Conservation (phyloP, 2,797 vertebrate genomes). For the Hylomyscus alleni region DNA sequence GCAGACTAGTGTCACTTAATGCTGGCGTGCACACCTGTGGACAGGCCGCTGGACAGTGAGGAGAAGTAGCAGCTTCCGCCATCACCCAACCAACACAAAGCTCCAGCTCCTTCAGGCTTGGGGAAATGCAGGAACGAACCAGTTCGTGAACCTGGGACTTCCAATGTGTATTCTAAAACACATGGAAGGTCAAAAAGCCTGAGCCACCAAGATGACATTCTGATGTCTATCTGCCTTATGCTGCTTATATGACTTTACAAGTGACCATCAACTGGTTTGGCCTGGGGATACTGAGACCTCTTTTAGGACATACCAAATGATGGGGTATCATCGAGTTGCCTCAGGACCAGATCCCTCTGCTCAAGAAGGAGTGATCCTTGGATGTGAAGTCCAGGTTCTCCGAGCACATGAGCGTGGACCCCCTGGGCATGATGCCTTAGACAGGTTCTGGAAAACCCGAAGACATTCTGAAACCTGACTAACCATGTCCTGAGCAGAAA, state of each 20-base stretch:
- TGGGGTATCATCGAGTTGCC: not conserved
- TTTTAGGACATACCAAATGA: not conserved
- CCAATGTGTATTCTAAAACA: not conserved
- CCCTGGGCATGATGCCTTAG: fast-evolving
- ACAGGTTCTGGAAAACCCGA: not conserved
- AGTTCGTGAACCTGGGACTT: not conserved
- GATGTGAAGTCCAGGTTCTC: not conserved
- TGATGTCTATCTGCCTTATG: not conserved
- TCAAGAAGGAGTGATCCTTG: not conserved
- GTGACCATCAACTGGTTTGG: not conserved
- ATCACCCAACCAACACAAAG: fast-evolving
- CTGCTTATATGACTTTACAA: not conserved
- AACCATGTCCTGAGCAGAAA: slow-evolving; percentile 58
- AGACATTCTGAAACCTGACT: slow-evolving; percentile 23
- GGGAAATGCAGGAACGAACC: not conserved
- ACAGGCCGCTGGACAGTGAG: not conserved
- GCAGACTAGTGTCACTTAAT: not conserved
- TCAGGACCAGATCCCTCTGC: not conserved
- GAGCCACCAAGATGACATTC: too few relatives aligned
- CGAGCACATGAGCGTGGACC: not conserved
- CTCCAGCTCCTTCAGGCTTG: not conserved
- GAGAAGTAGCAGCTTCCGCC: not conserved
- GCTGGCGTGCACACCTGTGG: not conserved
- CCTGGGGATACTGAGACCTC: not conserved
- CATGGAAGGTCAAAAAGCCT: fast-evolving